Evolutionary conservation across 1,140 invertebrate genomes (phyloP).

Genomic region (Drosophila arawakana): DNA sequence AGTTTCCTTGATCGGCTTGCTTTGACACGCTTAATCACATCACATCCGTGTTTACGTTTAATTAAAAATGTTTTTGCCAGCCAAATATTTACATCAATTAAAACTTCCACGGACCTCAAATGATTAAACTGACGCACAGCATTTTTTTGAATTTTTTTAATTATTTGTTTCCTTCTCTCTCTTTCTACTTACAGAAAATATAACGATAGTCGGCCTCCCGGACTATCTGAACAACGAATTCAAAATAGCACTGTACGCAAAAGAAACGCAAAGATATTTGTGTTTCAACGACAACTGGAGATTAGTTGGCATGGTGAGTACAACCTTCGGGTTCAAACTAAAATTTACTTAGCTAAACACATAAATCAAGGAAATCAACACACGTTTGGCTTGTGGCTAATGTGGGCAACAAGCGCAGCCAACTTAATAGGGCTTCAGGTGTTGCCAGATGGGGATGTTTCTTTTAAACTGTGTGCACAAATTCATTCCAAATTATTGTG

Average conservation of each 20-base stretch:
- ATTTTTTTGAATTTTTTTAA: slow-evolving; percentile 2
- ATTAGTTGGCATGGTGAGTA: slow-evolving; percentile 84
- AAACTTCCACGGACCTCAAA: slow-evolving; percentile 4
- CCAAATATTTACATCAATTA: slow-evolving; percentile 75
- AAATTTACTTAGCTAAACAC: neutral
- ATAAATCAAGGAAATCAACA: slow-evolving; percentile 3
- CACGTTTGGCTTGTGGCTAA: too few relatives aligned
- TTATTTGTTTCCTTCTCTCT: slow-evolving; percentile 14
- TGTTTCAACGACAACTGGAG: slow-evolving; percentile 84
- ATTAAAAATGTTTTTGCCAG: slow-evolving; percentile 71
- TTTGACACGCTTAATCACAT: slow-evolving; percentile 53
- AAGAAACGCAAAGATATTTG: slow-evolving; percentile 84
- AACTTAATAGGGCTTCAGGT: too few relatives aligned
- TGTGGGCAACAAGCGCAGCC: too few relatives aligned
- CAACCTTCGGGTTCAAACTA: slow-evolving; percentile 8
- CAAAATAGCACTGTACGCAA: slow-evolving; percentile 84
- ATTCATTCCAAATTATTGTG: too few relatives aligned
- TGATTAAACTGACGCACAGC: slow-evolving; percentile 43
- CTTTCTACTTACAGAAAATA: slow-evolving; percentile 78
- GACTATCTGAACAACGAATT: slow-evolving; percentile 81
- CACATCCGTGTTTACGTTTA: slow-evolving; percentile 65
- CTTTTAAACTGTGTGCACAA: too few relatives aligned
- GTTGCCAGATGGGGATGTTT: too few relatives aligned
- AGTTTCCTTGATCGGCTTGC: slow-evolving; percentile 15
- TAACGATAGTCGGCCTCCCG: slow-evolving; percentile 84